Evolutionary conservation across 1,140 invertebrate species (phyloP), one percentile per base, ranked within the genome.

Genomic region (Drosophila subobscura): DNA sequence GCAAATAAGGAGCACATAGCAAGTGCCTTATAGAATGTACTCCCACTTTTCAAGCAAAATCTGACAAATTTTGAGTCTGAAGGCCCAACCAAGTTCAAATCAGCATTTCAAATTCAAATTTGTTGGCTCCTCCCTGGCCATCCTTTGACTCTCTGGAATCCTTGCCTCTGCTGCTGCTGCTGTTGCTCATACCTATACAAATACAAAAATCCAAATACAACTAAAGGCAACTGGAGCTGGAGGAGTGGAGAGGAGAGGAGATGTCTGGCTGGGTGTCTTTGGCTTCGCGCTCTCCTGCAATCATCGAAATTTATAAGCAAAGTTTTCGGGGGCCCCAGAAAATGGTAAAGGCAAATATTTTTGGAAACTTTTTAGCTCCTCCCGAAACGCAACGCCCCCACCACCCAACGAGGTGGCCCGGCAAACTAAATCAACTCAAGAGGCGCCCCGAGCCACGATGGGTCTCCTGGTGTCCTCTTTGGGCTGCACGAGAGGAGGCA

Each of bases 271-370:
- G 42, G 41, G 33, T 68, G 65, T 68, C 61, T 66, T 40, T 67
- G 65, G 65, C 65, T 40, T 61, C 50, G 47, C 53, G 56, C 45
- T n/a, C 55, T 25, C 58, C 22, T 56, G 66, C 81, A 80, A 85
- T 85, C 81, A 81, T 81, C 73, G 68, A 81, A 86, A 88, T 86
- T 88, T 81, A 86, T 88, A 86, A 88, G 83, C 54, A 78, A 86
- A 86, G 73, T 86, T 88, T 7, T 10, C 20, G 46, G 37, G 14
- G 12, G 10, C 27, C 33, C 41, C 8, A 33, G 33, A 52, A 72
- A 73, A 77, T 58, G 66, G 73, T 64, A 72, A 79, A 73, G 72
- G 77, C 81, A 84, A 84, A 84, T 79, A 83, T 83, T 84, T 76
- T 76, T 61, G 53, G 68, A 76, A 76, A 66, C 42, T 73, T 73